Base-by-base conservation (phyloP, 2,888 invertebrate species). In the Rosalia funebris region DNA sequence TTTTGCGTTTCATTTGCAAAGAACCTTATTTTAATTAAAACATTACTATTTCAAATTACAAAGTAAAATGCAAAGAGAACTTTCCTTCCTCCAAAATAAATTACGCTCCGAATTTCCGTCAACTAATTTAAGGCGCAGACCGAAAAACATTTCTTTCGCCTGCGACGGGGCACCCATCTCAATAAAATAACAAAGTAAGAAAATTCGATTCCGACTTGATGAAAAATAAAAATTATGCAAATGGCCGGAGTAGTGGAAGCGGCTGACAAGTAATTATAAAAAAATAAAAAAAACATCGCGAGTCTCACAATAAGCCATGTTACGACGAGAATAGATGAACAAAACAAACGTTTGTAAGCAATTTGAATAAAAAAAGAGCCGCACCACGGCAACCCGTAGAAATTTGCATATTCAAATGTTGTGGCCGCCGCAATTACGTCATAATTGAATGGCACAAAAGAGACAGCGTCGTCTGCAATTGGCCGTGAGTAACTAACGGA, bases 381-480 rank as follows among this genome's bases (percentile, higher is more conserved):
- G 65, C 66, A 65, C 63, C 66, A 65, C 68, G 66, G 65, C 69
- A 60, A 59, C 65, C 65, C 37, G 39, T n/a, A 7, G 39, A 59
- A 68, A 79, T 79, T 79, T 79, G 75, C 79, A 79, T 79, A 79
- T 79, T 78, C 77, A 78, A 78, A 78, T 78, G 74, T 77, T 78
- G 77, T 77, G 77, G 77, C 73, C 74, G 74, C 69, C 73, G 77
- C 78, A 79, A 79, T 78, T 79, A 78, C 76, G 73, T 77, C 77
- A 78, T 79, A 79, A 79, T 78, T 79, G 79, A 77, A 79, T 75
- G 73, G 75, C 74, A 78, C 75, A 77, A 76, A 76, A 77, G 77
- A 75, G 74, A 72, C 73, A 71, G 68, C 71, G 65, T 63, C 70
- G 71, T 61, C 70, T 68, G 70, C 73, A 76, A 77, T 75, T 75